A percentile compares a stretch with the other conserved stretches of the same genome.
These are phyloP conservation scores for Drosophila histrio DNA, from an alignment of 2,888 invertebrate species.

Conservation along the genomic window DNA sequence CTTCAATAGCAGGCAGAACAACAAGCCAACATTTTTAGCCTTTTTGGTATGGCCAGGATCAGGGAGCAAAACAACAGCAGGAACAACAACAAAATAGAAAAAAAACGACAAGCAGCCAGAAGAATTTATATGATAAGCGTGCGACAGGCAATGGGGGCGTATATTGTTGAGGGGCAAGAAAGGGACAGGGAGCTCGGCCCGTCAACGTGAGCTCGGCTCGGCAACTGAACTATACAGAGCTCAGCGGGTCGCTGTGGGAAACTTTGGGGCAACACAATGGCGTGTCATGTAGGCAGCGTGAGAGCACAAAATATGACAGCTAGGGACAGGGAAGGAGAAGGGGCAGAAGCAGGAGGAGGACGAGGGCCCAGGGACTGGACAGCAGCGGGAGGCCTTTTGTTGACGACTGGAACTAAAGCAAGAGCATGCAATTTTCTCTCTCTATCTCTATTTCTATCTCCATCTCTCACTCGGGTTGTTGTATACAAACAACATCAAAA, in stretches of 20 bases:
- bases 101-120: slow-evolving; percentile 55
- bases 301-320: slow-evolving; percentile 76
- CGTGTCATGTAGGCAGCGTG: slow-evolving; percentile 63
- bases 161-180: neutral
- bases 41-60: slow-evolving; percentile 66
- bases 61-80: slow-evolving; percentile 42
- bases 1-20: slow-evolving; percentile 71
- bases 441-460: neutral
- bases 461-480: neutral
- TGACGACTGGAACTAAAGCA: slow-evolving; percentile 37
- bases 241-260: slow-evolving; percentile 47
- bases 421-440: slow-evolving; percentile 1
- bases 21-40: slow-evolving; percentile 70
- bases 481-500: slow-evolving; percentile 63
- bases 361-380: neutral
- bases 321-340: slow-evolving; percentile 7
- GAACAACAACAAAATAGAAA: slow-evolving; percentile 23
- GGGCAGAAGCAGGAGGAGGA: neutral
- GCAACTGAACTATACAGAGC: slow-evolving; percentile 32
- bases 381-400: slow-evolving; percentile 73
- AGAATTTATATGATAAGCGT: slow-evolving; percentile 76
- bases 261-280: slow-evolving; percentile 58
- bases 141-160: slow-evolving; percentile 43
- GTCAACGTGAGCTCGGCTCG: slow-evolving; percentile 46
- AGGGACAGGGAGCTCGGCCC: neutral